phyloP scores from a whole-genome alignment of 2,888 invertebrate species.

The Conchocele bisecta region DNA sequence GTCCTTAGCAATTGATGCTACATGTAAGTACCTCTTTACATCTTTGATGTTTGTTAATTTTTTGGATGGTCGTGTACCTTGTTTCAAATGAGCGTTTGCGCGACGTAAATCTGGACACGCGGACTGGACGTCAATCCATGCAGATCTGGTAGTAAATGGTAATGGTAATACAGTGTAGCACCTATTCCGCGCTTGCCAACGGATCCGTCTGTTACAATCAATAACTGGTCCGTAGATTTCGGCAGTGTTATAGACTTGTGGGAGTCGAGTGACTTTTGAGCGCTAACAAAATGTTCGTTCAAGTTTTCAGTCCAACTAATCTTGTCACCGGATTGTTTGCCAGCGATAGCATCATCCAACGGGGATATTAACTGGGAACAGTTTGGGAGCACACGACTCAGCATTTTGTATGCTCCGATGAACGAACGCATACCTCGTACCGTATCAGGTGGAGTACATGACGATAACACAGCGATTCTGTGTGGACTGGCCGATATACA shows the following conservation, averaged over 20 bases:
- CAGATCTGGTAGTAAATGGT: conserved; percentile 37
- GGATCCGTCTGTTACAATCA: conserved; percentile 54
- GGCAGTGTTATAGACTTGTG: conserved; percentile 42
- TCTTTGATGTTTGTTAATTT: conserved; percentile 22
- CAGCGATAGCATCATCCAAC: conserved; percentile 9
- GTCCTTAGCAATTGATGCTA: conserved; percentile 24
- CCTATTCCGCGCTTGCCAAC: conserved; percentile 52
- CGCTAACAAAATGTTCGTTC: neutral
- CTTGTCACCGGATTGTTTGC: conserved; percentile 5
- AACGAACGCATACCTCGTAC: conserved; percentile 54
- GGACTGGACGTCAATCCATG: conserved; percentile 35
- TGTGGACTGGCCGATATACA: conserved; percentile 53
- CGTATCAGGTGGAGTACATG: conserved; percentile 34
- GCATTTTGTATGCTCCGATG: conserved; percentile 57
- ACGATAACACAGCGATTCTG: conserved; percentile 37
- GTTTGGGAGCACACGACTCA: conserved; percentile 39
- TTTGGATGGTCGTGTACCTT: conserved; percentile 26
- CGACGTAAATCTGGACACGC: conserved; percentile 41
- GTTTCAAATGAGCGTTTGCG: conserved; percentile 43
- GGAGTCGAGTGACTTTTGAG: neutral
- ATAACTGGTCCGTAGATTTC: conserved; percentile 20
- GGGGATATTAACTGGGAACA: conserved; percentile 8
- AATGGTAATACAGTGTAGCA: conserved; percentile 61
- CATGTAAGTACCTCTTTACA: conserved; percentile 46
- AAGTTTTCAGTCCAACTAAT: conserved; percentile 10